Conservation (phyloP, 1,140 invertebrate species). For the Caenorhabditis brenneri region DNA sequence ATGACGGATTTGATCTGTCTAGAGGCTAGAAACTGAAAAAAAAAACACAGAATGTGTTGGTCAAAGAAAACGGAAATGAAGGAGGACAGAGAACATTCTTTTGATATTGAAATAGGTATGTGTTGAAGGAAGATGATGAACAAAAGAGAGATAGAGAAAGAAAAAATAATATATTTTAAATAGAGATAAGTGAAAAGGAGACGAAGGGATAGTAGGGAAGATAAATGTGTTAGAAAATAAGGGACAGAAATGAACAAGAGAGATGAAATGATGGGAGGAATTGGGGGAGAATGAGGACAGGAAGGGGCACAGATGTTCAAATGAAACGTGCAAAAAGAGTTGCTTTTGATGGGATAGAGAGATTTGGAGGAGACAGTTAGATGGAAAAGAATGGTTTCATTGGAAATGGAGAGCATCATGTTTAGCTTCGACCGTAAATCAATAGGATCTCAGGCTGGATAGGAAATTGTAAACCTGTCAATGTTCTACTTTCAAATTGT, state of each 20-base stretch:
- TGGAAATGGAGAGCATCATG: too few species aligned
- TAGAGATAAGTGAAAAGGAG: constrained; percentile 19
- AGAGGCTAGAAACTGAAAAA: constrained; percentile 1
- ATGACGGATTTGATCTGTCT: background rate
- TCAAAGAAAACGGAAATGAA: background rate
- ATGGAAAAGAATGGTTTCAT: too few species aligned
- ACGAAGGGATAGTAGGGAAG: background rate
- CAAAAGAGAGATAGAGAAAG: background rate
- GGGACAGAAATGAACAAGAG: background rate
- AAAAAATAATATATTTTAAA: background rate
- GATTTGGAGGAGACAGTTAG: too few species aligned
- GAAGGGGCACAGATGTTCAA: background rate
- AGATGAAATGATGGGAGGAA: background rate
- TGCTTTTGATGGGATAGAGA: too few species aligned
- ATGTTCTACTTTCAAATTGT: too few species aligned
- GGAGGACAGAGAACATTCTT: background rate
- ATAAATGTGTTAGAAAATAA: constrained; percentile 1
- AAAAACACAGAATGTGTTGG: too few species aligned
- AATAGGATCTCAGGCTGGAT: too few species aligned
- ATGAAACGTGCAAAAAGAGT: background rate
- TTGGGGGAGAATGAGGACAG: background rate
- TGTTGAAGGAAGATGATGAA: background rate
- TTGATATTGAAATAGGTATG: background rate
- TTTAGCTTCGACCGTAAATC: too few species aligned
- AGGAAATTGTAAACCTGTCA: too few species aligned